Conservation (phyloP, 2,888 invertebrate species). For the Rhamnusium bicolor region DNA sequence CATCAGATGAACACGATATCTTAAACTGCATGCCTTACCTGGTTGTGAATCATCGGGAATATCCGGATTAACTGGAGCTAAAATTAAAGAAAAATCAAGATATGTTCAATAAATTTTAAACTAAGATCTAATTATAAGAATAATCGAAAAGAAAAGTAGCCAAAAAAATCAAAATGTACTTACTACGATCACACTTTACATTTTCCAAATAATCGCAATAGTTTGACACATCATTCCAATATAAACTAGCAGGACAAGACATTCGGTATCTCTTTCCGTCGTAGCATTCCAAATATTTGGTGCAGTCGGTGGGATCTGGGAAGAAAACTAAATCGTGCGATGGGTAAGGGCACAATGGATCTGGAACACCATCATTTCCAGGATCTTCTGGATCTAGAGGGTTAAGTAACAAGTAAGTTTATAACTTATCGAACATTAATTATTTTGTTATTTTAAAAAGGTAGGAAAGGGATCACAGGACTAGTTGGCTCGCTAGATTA, state of each 20-base stretch:
- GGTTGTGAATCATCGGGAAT: not conserved
- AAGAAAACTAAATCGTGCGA: constrained; percentile 24
- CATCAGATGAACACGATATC: too few species aligned
- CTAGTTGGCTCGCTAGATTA: too few species aligned
- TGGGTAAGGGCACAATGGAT: constrained; percentile 31
- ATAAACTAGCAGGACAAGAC: constrained; percentile 36
- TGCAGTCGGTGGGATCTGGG: constrained; percentile 41
- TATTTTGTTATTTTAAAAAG: too few species aligned
- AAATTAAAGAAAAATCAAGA: not conserved
- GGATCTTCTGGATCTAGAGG: not conserved
- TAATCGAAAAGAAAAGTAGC: not conserved
- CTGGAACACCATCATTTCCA: not conserved
- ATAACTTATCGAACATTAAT: too few species aligned
- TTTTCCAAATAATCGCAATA: constrained; percentile 48
- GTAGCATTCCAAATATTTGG: constrained; percentile 43
- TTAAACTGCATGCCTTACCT: not conserved
- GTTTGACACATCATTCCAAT: constrained; percentile 37
- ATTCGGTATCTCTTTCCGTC: constrained; percentile 23
- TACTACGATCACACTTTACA: constrained; percentile 39
- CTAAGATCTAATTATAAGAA: not conserved
- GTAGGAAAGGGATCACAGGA: too few species aligned
- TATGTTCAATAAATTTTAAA: too few species aligned
- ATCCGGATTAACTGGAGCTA: not conserved
- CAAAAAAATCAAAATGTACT: not conserved
- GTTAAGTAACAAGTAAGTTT: too few species aligned